Evolutionary conservation across 2,113 vertebrate genomes (phyloP).

Genomic region (Xerus inauris): DNA sequence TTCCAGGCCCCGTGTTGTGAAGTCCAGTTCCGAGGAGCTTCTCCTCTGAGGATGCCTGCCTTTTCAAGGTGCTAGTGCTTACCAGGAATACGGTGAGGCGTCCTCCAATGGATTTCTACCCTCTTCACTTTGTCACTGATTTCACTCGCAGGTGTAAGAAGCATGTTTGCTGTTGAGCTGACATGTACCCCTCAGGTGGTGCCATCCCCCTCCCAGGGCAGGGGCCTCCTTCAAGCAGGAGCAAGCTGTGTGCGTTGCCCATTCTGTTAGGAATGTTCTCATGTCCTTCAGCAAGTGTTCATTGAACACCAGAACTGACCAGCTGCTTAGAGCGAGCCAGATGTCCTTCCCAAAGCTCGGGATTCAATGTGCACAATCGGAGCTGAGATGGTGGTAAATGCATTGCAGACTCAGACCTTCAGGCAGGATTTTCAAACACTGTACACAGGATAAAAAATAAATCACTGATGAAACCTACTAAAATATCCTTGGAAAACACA

Average conservation of each 20-base stretch:
- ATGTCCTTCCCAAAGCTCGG: background rate
- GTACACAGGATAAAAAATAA: background rate
- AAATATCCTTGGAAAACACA: background rate
- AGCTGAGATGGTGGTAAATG: background rate
- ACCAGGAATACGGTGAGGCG: accelerated
- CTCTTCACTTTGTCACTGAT: accelerated
- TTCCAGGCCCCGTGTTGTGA: too few species aligned
- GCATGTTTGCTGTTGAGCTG: too few species aligned
- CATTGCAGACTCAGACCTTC: background rate
- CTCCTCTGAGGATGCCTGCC: background rate
- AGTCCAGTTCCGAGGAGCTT: accelerated
- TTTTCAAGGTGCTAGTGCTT: background rate
- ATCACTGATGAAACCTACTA: background rate
- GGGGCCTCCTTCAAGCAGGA: background rate
- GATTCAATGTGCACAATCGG: background rate
- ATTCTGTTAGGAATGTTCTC: too few species aligned
- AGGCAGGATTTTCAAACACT: background rate
- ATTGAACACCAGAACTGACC: background rate
- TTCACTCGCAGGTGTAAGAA: accelerated
- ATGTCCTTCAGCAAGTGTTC: background rate
- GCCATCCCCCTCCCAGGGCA: accelerated
- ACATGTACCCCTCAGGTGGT: accelerated
- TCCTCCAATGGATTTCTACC: background rate
- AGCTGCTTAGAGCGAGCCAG: background rate
- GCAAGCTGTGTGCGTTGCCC: accelerated